Evolutionary conservation across 2,113 vertebrate species (phyloP), one percentile per base, ranked within the genome.

Genomic region (Mesitornis unicolor): DNA sequence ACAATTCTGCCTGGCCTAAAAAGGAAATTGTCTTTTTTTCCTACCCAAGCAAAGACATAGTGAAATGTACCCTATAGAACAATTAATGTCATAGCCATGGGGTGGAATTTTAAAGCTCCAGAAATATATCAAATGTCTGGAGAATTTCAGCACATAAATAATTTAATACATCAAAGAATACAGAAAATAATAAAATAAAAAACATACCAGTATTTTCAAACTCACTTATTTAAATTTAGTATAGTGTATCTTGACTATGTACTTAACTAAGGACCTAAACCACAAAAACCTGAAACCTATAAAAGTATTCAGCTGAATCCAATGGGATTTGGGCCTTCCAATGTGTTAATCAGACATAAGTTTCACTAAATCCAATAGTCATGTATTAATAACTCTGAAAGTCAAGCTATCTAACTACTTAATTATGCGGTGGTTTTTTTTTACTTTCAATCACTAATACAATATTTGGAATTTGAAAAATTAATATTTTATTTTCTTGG

Each of bases 191-290:
- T 63, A 31, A 51, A 65, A 57, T 22, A 71, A 35, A 63, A 82
- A 80, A 40, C 8, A 70, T 19, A 2, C 13, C 17, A 43, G 3
- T 51, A 38, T 75, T 86, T 60, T 82, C 26, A 45, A 50, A 94
- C 3, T 36, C 15, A 1, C 5, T 24, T 65, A 38, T n/a, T 80
- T 57, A 68, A 2, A n/a, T 51, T 60, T 61, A 45, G 0, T 1
- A 71, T 28, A 14, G 24, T 40, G 10, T 73, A 26, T 48, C 42
- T 21, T 64, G 16, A 28, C 40, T 54, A 38, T 12, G 7, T 47
- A 17, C 11, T 53, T 70, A 79, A 61, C 8, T 70, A 79, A 70
- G n/a, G 20, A 45, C 29, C 11, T 31, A 43, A 16, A 63, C 4
- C 18, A 35, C 16, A 24, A 47, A 64, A 54, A 60, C 18, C 0